phyloP scores from a whole-genome alignment of 2,797 vertebrate species.

The Chelmon rostratus region DNA sequence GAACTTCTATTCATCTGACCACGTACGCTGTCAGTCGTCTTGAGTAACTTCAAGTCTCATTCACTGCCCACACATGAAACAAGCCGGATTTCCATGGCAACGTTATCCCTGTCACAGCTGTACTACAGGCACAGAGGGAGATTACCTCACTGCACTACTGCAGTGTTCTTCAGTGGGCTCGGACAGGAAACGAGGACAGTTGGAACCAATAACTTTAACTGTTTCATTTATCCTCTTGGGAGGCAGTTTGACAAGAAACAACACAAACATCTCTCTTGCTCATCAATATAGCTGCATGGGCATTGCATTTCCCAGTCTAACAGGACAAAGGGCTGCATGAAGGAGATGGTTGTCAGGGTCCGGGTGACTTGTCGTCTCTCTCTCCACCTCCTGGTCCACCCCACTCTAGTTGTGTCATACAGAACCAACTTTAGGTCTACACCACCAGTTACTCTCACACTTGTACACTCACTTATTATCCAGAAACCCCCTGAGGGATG shows the following conservation, averaged over 20 bases:
- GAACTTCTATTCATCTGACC: constrained; percentile 1
- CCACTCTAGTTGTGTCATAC: constrained; percentile 3
- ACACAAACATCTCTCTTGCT: not conserved
- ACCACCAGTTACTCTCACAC: constrained; percentile 31
- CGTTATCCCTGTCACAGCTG: constrained; percentile 46
- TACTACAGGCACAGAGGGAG: constrained; percentile 43
- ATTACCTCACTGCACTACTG: constrained; percentile 2
- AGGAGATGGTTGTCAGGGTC: constrained; percentile 9
- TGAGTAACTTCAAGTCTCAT: constrained; percentile 58
- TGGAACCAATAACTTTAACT: not conserved
- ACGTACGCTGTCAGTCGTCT: constrained; percentile 33
- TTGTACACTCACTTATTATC: constrained; percentile 19
- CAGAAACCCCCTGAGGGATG: constrained; percentile 25
- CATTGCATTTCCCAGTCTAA: not conserved
- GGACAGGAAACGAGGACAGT: constrained; percentile 11
- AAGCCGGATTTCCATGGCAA: constrained; percentile 75
- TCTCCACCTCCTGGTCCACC: constrained; percentile 15
- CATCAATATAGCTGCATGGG: not conserved
- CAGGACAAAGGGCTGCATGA: not conserved
- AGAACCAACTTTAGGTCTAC: constrained; percentile 9
- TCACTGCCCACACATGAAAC: constrained; percentile 72
- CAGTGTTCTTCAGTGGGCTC: constrained; percentile 10
- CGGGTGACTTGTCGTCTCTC: not conserved
- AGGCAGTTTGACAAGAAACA: not conserved
- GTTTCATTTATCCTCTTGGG: not conserved